A percentile compares a stretch with the other conserved stretches of the same genome.
Evolutionary conservation across 2,888 invertebrate species (phyloP).

Genomic region (Antheraea yamamai): DNA sequence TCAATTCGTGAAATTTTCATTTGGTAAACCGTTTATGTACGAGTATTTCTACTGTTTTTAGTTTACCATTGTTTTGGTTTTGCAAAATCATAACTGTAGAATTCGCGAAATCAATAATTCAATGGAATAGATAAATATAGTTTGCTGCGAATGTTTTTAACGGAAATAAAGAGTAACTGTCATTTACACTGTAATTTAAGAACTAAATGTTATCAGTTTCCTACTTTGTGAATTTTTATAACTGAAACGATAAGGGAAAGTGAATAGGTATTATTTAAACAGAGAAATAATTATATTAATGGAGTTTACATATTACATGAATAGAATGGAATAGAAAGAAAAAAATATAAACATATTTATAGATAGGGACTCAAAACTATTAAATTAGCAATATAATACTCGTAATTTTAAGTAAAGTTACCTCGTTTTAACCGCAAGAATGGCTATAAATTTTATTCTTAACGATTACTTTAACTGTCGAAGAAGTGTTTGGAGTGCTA

Average conservation of each 20-base stretch:
- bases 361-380: background rate
- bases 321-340: background rate
- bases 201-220: background rate
- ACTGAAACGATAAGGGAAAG: background rate
- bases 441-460: background rate
- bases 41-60: background rate
- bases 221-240: background rate
- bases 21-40: constrained; percentile 16
- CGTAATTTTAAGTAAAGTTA: background rate
- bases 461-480: background rate
- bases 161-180: background rate
- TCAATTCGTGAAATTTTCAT: constrained; percentile 17
- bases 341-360: background rate
- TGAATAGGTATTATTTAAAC: background rate
- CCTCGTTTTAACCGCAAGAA: background rate
- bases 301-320: background rate
- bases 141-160: background rate
- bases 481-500: background rate
- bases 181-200: background rate
- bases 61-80: background rate
- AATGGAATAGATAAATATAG: background rate
- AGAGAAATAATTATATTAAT: background rate
- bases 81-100: background rate
- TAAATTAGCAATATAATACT: background rate
- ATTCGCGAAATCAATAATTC: background rate